These are phyloP conservation scores for Elmis aenea DNA, from an alignment of 2,888 invertebrate species.

Conservation along the genomic window DNA sequence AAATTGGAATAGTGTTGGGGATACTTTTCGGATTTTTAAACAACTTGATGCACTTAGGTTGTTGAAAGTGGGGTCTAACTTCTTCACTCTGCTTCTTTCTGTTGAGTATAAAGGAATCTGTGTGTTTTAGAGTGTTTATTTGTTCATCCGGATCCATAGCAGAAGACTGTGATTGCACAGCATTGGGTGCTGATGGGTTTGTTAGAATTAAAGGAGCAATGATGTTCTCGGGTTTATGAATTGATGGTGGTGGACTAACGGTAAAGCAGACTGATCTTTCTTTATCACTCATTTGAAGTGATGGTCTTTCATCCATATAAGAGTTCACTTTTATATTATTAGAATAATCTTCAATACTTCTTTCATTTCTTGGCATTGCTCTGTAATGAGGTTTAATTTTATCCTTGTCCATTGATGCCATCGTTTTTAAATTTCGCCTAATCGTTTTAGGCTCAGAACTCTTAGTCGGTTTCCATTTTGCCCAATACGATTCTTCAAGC, in stretches of 20 bases:
- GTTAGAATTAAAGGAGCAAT: neutral
- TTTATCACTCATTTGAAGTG: neutral
- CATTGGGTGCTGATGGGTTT: neutral
- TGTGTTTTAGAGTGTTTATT: conserved; percentile 27
- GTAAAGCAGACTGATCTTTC: neutral
- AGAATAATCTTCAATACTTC: conserved; percentile 1
- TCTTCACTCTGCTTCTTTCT: conserved; percentile 31
- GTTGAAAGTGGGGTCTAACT: conserved; percentile 31
- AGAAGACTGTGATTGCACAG: neutral
- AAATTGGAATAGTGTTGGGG: conserved; percentile 10
- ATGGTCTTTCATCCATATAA: neutral
- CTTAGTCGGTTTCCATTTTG: conserved; percentile 39
- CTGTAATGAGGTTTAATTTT: conserved; percentile 3
- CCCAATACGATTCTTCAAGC: conserved; percentile 43
- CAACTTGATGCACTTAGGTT: conserved; percentile 31
- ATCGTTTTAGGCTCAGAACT: neutral
- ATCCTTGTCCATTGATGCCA: conserved; percentile 6
- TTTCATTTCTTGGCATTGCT: conserved; percentile 6
- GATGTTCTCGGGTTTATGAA: neutral
- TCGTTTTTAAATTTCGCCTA: conserved; percentile 8
- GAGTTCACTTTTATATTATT: neutral
- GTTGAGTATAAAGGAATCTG: conserved; percentile 36
- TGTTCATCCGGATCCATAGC: neutral
- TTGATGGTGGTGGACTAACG: neutral
- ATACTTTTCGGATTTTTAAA: conserved; percentile 13